Base-by-base conservation (phyloP, 2,888 invertebrate genomes). In the Nasonia oneida region DNA sequence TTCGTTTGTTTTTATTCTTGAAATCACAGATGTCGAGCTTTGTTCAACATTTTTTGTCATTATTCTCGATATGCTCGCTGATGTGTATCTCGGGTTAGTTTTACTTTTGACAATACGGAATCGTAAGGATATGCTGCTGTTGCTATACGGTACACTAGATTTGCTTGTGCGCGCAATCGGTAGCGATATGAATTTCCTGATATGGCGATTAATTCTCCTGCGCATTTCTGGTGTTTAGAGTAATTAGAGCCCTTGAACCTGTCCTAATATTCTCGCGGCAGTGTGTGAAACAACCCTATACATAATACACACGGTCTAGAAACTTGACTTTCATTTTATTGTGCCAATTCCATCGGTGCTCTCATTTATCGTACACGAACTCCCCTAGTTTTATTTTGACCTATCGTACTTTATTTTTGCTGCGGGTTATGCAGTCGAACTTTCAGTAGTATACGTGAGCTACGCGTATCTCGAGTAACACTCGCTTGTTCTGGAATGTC, bases 21-120 rank as follows among this genome's bases (percentile, higher is more conserved):
- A 74, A 83, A 86, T 86, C 86, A 86, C 86, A 86, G 86, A 81
- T 86, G 79, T 81, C 83, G 83, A 86, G 86, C 73, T 81, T 83
- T 83, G 81, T 74, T 82, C 74, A 74, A 79, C 61, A 14, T 15
- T 47, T 83, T 57, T 64, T 29, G 23, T 29, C 33, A 5, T n/a
- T 64, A 53, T 70, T 47, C 23, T 73, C 39, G 18, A 70, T 67
- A 42, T 61, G n/a, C 18, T 18, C 33, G 53, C 33, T 53, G 23
- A 14, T 67, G 64, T 50, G 29, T 67, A 81, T 33, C 57, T n/a
- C 5, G 5, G 23, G n/a, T 61, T 61, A 61, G 2, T 61, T 61
- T 61, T 23, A n/a, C n/a, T n/a, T 61, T 57, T 39, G 77, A 61
- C 61, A 77, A 39, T 61, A 37, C 23, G 57, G 23, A n/a, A 37